phyloP scores from a whole-genome alignment of 2,888 invertebrate species.

The Glyphotaelius pellucidus region DNA sequence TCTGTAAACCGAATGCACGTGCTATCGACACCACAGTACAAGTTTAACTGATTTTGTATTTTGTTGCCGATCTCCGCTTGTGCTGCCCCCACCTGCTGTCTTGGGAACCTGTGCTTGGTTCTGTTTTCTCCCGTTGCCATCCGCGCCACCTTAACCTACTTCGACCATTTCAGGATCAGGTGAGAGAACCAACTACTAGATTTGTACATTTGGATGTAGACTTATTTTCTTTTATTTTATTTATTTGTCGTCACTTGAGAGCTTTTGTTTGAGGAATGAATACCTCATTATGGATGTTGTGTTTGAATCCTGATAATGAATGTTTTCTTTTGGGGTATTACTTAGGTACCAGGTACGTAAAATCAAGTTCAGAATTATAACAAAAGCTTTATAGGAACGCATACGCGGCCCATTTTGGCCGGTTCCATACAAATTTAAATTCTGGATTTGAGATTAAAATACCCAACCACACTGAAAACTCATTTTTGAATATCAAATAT shows the following conservation, averaged over 20 bases:
- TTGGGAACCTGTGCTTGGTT: conserved; percentile 10
- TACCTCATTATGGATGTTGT: background rate
- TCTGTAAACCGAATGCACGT: conserved; percentile 3
- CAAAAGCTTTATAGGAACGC: too few species aligned
- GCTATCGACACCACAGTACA: conserved; percentile 31
- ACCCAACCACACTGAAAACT: too few species aligned
- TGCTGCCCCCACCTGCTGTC: conserved; percentile 23
- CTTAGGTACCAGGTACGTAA: background rate
- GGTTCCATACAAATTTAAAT: too few species aligned
- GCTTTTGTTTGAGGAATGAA: conserved; percentile 2
- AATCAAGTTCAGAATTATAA: background rate
- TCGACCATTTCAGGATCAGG: conserved; percentile 60
- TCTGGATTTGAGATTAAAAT: too few species aligned
- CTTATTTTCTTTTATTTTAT: background rate
- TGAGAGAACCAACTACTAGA: conserved; percentile 49
- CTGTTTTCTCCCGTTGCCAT: conserved; percentile 44
- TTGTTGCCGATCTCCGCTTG: conserved; percentile 48
- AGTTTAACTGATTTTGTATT: conserved; percentile 40
- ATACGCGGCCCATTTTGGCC: too few species aligned
- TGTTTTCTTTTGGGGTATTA: background rate
- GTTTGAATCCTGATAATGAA: background rate
- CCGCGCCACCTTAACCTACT: conserved; percentile 49
- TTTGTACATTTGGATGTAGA: background rate
- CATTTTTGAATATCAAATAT: too few species aligned
- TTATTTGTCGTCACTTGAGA: background rate